These are phyloP conservation scores for Chaetophractus vellerosus DNA, from an alignment of 2,797 vertebrate genomes.

Conservation along the genomic window DNA sequence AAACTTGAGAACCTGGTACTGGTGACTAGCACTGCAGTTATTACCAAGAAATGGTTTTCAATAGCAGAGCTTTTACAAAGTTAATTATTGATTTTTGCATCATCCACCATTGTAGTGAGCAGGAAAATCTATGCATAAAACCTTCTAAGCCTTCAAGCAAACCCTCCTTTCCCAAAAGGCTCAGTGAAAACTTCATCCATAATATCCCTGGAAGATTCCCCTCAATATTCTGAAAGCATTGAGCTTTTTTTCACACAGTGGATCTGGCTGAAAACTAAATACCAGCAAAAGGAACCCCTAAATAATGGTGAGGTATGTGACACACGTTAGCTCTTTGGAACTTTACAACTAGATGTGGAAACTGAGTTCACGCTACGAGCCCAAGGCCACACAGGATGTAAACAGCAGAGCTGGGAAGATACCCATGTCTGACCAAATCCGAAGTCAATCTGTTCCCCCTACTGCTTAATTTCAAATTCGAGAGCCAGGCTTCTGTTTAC, in stretches of 20 bases:
- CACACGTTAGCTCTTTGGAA: neutral
- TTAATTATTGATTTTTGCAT: neutral
- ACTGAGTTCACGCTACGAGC: neutral
- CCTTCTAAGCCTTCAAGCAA: conserved; percentile 4
- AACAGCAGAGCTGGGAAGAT: neutral
- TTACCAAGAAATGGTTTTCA: conserved; percentile 28
- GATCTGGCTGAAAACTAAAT: conserved; percentile 30
- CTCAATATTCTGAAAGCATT: conserved; percentile 45
- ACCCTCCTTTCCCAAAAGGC: neutral
- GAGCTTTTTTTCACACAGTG: neutral
- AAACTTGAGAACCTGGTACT: neutral
- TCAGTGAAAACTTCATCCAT: neutral
- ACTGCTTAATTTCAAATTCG: neutral
- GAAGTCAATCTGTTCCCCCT: neutral
- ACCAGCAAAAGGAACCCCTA: neutral
- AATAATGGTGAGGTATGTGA: neutral
- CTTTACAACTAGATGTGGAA: neutral
- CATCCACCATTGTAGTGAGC: neutral
- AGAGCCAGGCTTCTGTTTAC: conserved; percentile 15
- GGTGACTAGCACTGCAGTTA: neutral
- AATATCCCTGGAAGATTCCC: neutral
- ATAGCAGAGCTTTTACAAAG: conserved; percentile 42
- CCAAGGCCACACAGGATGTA: neutral
- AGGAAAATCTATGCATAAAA: neutral
- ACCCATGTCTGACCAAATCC: neutral